A percentile compares a stretch with the other conserved stretches of the same genome.
Conservation (phyloP, 2,797 vertebrate species). For the Delichon dasypus region DNA sequence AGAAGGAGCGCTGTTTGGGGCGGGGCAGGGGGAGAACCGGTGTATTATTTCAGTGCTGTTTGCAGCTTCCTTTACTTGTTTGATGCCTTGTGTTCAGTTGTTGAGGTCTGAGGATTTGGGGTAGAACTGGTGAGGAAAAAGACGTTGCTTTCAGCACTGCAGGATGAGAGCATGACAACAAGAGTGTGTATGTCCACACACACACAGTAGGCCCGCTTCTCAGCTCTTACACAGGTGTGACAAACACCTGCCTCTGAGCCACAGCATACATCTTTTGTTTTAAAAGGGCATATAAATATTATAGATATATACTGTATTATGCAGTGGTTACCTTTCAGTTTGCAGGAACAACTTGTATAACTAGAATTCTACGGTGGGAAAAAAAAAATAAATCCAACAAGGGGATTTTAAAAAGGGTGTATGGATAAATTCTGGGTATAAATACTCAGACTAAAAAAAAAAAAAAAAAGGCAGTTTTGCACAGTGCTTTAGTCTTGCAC, state of each 20-base stretch:
- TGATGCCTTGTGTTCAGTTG: background rate
- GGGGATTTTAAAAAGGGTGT: constrained; percentile 75
- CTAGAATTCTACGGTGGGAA: constrained; percentile 76
- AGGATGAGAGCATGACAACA: background rate
- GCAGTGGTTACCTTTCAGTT: constrained; percentile 78
- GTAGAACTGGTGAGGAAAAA: background rate
- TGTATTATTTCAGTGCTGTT: constrained; percentile 20
- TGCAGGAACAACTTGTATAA: constrained; percentile 80
- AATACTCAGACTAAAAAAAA: constrained; percentile 96
- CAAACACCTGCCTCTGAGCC: background rate
- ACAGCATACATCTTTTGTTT: constrained; percentile 47
- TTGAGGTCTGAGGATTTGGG: background rate
- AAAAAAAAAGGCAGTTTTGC: constrained; percentile 93
- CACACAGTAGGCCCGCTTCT: constrained; percentile 28
- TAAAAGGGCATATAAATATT: constrained; percentile 60
- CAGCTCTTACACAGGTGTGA: background rate
- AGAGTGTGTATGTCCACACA: background rate
- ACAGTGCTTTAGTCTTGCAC: constrained; percentile 95
- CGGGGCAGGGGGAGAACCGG: background rate
- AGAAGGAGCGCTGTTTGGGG: background rate
- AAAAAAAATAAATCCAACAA: constrained; percentile 75
- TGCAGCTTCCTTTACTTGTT: constrained; percentile 19
- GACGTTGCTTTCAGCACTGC: constrained; percentile 37
- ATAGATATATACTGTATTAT: constrained; percentile 57
- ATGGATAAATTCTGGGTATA: constrained; percentile 87